phyloP scores from a whole-genome alignment of 2,888 invertebrate species.

The Stenodema calcarata region DNA sequence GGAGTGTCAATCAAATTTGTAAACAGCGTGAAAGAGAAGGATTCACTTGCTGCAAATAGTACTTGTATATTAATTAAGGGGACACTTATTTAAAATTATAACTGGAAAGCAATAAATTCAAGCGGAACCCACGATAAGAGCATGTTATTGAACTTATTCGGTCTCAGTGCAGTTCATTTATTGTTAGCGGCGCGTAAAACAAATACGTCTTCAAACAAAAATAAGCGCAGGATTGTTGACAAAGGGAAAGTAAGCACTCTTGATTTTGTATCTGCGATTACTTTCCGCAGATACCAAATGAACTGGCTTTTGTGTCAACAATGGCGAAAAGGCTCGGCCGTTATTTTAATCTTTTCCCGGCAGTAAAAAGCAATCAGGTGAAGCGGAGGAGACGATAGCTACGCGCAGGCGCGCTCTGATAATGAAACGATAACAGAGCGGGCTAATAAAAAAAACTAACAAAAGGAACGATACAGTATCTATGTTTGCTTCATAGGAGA shows the following conservation, averaged over 20 bases:
- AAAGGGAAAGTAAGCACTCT: neutral
- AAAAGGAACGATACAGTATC: neutral
- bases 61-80: too few relatives aligned
- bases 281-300: neutral
- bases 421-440: neutral
- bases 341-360: neutral
- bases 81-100: too few relatives aligned
- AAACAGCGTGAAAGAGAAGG: too few relatives aligned
- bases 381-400: neutral
- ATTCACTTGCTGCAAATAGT: too few relatives aligned
- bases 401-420: neutral
- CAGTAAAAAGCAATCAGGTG: neutral
- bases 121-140: neutral
- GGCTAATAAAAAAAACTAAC: neutral
- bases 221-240: neutral
- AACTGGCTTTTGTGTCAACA: neutral
- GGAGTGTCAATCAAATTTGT: too few relatives aligned
- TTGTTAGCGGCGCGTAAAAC: neutral
- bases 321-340: neutral
- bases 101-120: neutral
- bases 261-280: neutral
- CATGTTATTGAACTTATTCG: neutral
- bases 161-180: neutral
- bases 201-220: neutral
- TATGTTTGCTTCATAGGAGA: neutral